Percentiles rank a stretch among this genome's conserved stretches.
phyloP scores from a whole-genome alignment of 2,113 vertebrate species.

The Mohoua ochrocephala region DNA sequence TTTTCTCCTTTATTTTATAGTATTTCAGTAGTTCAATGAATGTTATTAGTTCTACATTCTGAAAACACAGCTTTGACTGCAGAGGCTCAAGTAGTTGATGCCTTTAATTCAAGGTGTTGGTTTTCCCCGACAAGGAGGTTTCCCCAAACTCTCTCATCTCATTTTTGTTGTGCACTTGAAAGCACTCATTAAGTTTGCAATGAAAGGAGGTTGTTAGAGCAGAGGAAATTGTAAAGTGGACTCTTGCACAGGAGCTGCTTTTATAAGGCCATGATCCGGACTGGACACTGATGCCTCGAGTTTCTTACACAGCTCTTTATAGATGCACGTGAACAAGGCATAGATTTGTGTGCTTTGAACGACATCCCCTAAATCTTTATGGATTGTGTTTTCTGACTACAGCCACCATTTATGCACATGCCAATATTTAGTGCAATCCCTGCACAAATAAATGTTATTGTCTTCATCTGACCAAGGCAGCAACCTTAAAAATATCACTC shows the following conservation, averaged over 20 bases:
- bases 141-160: constrained; percentile 36
- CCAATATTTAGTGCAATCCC: not conserved
- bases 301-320: not conserved
- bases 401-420: not conserved
- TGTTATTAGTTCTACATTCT: not conserved
- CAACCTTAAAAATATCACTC: not conserved
- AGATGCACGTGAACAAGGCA: not conserved
- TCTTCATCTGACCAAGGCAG: not conserved
- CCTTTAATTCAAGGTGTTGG: constrained; percentile 32
- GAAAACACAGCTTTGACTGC: not conserved
- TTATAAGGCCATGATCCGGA: not conserved
- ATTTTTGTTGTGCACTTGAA: not conserved
- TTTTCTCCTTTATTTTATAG: not conserved
- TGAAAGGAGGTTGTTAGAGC: constrained; percentile 17
- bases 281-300: not conserved
- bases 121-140: constrained; percentile 13
- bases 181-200: constrained; percentile 15
- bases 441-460: not conserved
- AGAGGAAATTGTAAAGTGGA: constrained; percentile 26
- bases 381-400: not conserved
- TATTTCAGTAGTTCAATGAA: not conserved
- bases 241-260: not conserved
- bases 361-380: not conserved
- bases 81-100: not conserved
- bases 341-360: not conserved